phyloP scores from a whole-genome alignment of 92 coral and sea anemone genomes.

The Porites cylindrica region DNA sequence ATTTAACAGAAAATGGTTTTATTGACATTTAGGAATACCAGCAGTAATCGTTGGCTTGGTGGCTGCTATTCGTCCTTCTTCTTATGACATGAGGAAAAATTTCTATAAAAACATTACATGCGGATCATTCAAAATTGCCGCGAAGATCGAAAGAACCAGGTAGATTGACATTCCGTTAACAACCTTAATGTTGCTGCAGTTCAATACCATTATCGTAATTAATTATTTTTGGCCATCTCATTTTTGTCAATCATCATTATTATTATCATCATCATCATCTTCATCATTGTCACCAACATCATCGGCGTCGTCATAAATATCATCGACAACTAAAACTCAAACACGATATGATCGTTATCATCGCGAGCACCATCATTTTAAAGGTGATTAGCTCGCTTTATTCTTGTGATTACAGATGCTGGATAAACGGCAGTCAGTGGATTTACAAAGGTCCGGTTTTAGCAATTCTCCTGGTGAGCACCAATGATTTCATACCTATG shows the following conservation, averaged over 20 bases:
- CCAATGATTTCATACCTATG: too few species aligned
- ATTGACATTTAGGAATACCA: neutral
- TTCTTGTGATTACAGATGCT: neutral
- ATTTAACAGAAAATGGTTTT: neutral
- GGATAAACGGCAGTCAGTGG: neutral
- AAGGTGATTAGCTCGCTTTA: too few species aligned
- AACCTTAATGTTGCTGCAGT: neutral
- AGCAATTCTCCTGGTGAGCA: neutral
- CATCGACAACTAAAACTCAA: too few species aligned
- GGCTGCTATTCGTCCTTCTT: constrained; percentile 2
- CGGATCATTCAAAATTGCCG: neutral
- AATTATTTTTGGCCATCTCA: too few species aligned
- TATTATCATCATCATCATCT: too few species aligned
- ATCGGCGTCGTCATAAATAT: too few species aligned
- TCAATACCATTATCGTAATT: neutral
- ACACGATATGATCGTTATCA: too few species aligned
- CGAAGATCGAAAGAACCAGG: neutral
- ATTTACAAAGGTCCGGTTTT: neutral
- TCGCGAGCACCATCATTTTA: too few species aligned
- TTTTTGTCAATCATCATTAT: too few species aligned
- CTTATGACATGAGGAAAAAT: constrained; percentile 3
- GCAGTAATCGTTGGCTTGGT: neutral
- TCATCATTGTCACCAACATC: too few species aligned
- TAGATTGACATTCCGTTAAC: neutral
- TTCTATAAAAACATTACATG: neutral